Evolutionary conservation across 2,888 invertebrate species (phyloP).

Genomic region (Tetragonula carbonaria): DNA sequence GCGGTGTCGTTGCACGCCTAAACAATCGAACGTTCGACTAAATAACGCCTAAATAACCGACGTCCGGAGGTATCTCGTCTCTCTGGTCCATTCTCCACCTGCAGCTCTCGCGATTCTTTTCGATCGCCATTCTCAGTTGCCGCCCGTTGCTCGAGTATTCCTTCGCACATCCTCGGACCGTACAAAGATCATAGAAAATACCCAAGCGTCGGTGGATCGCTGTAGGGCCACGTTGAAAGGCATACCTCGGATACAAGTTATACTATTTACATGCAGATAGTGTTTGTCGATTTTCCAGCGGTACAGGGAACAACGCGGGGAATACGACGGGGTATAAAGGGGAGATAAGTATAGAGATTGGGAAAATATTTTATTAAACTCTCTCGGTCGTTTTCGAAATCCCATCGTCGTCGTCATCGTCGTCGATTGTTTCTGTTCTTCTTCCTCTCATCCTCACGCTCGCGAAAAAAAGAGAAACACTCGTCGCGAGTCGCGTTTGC

Average conservation of each 20-base stretch:
- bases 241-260: constrained; percentile 47
- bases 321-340: neutral
- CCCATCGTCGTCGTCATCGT: no score
- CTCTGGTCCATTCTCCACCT: neutral
- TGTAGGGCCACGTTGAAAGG: constrained; percentile 44
- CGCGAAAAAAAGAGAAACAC: neutral
- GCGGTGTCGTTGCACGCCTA: no score
- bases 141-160: constrained; percentile 33
- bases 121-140: constrained; percentile 25
- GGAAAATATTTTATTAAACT: neutral
- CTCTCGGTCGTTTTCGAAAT: neutral
- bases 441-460: neutral
- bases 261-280: constrained; percentile 50
- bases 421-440: neutral
- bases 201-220: constrained; percentile 48
- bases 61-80: neutral
- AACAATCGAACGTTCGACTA: neutral
- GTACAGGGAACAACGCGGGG: neutral
- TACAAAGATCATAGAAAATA: constrained; percentile 60
- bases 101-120: constrained; percentile 12
- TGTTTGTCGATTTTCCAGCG: constrained; percentile 32
- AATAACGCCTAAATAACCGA: neutral
- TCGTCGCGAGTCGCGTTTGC: no score
- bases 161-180: constrained; percentile 47
- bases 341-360: neutral